A percentile compares a stretch with the other conserved stretches of the same genome.
These are phyloP conservation scores for Drosophila picticornis DNA, from an alignment of 2,888 invertebrate species.

Conservation along the genomic window DNA sequence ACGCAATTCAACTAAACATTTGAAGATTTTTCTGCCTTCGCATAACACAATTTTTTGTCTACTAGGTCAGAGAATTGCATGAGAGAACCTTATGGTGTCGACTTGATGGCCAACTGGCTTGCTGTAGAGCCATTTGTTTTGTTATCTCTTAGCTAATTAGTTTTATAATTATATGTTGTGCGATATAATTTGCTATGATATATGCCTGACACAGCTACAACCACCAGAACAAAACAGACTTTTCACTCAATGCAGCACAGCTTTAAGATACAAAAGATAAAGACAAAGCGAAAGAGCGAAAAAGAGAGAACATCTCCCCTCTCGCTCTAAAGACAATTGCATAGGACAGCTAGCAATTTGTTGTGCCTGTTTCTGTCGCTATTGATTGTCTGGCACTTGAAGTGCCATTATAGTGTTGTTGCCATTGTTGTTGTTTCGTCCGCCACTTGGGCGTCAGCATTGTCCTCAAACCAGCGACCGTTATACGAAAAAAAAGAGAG, in stretches of 20 bases:
- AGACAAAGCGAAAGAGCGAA: not conserved
- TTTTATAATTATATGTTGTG: constrained; percentile 69
- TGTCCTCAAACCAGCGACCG: constrained; percentile 56
- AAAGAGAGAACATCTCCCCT: not conserved
- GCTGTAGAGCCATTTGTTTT: constrained; percentile 43
- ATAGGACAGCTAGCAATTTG: constrained; percentile 72
- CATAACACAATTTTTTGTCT: not conserved
- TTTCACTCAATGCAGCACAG: constrained; percentile 18
- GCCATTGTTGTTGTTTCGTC: constrained; percentile 39
- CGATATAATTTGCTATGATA: constrained; percentile 61
- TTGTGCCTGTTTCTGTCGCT: constrained; percentile 66
- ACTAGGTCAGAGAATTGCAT: not conserved
- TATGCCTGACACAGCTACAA: constrained; percentile 52
- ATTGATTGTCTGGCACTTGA: constrained; percentile 75
- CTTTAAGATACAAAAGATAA: constrained; percentile 21
- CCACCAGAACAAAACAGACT: constrained; percentile 3
- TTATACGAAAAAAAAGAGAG: constrained; percentile 55
- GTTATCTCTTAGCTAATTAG: constrained; percentile 74
- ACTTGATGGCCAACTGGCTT: constrained; percentile 9
- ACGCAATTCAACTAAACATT: not conserved
- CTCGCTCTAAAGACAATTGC: constrained; percentile 60
- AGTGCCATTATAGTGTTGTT: constrained; percentile 58
- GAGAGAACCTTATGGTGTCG: not conserved
- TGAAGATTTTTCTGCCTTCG: not conserved
- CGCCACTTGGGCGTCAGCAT: constrained; percentile 73